Percentiles rank a stretch among this genome's conserved stretches.
These are phyloP conservation scores for Elgaria multicarinata DNA, from an alignment of 2,113 vertebrate genomes.

Conservation along the genomic window DNA sequence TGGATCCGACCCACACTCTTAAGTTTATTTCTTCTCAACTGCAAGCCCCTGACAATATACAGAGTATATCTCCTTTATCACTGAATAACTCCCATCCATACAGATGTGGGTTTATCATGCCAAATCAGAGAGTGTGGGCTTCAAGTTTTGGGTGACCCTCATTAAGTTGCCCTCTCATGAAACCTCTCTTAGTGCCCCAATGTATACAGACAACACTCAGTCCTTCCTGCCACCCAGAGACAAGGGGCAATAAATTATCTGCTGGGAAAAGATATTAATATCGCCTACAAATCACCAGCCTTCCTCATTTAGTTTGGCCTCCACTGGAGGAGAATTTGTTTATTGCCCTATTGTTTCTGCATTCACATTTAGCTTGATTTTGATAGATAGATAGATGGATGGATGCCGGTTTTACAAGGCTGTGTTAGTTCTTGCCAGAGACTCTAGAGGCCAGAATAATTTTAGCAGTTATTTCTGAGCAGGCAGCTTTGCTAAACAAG, in stretches of 20 bases:
- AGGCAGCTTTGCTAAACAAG: conserved; percentile 32
- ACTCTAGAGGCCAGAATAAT: conserved; percentile 54
- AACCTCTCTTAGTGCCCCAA: too few species aligned
- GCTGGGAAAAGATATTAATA: conserved; percentile 2
- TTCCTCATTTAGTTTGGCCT: neutral
- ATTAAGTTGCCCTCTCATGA: too few species aligned
- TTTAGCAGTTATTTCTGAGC: neutral
- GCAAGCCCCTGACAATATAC: too few species aligned
- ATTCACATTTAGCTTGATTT: neutral
- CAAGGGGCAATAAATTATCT: neutral
- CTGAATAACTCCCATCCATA: too few species aligned
- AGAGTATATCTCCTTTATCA: too few species aligned
- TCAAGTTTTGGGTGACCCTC: too few species aligned
- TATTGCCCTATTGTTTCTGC: neutral
- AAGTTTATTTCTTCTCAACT: too few species aligned
- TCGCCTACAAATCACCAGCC: neutral
- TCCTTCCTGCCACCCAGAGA: neutral
- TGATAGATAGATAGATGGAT: conserved; percentile 1
- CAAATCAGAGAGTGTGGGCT: too few species aligned
- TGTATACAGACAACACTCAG: too few species aligned
- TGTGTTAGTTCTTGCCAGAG: neutral
- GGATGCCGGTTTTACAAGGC: conserved; percentile 1
- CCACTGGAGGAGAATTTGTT: conserved; percentile 18
- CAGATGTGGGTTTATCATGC: too few species aligned
- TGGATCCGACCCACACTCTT: too few species aligned